A percentile compares a stretch with the other conserved stretches of the same genome.
phyloP scores from a whole-genome alignment of 2,888 invertebrate species.

The Drosophila austrosaltans region DNA sequence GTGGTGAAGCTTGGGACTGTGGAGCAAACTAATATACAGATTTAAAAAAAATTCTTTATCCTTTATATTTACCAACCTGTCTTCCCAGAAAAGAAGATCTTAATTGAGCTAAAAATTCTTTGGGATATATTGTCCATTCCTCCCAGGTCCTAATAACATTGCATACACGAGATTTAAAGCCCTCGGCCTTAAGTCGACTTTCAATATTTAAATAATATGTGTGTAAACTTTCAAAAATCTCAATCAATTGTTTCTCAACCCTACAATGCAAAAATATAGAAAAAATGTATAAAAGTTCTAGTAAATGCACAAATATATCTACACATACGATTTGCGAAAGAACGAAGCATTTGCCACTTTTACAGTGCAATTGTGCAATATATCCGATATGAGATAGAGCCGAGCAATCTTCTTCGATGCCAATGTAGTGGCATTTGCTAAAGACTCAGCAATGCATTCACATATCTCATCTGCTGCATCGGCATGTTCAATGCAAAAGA shows the following conservation, averaged over 20 bases:
- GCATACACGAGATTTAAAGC: slow-evolving; percentile 95
- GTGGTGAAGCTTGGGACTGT: slow-evolving; percentile 54
- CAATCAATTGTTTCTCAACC: slow-evolving; percentile 91
- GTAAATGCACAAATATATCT: neutral
- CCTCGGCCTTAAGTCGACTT: slow-evolving; percentile 96
- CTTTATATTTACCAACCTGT: slow-evolving; percentile 55
- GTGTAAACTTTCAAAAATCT: slow-evolving; percentile 90
- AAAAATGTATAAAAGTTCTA: neutral
- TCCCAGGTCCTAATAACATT: slow-evolving; percentile 98
- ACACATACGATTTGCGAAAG: slow-evolving; percentile 92
- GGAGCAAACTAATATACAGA: slow-evolving; percentile 28
- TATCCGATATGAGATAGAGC: slow-evolving; percentile 97
- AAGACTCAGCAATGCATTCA: slow-evolving; percentile 94
- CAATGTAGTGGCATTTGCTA: slow-evolving; percentile 90
- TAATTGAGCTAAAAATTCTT: slow-evolving; percentile 93
- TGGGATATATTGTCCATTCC: slow-evolving; percentile 98
- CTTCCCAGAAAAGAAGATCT: slow-evolving; percentile 96
- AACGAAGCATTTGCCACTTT: slow-evolving; percentile 98
- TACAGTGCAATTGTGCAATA: slow-evolving; percentile 97
- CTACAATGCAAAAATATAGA: slow-evolving; percentile 83
- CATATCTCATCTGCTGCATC: slow-evolving; percentile 98
- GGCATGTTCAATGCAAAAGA: slow-evolving; percentile 99
- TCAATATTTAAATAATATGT: slow-evolving; percentile 90
- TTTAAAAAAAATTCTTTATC: slow-evolving; percentile 41
- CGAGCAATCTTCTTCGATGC: slow-evolving; percentile 95